phyloP scores from a whole-genome alignment of 2,113 vertebrate species.

The Colistium nudipinnis region DNA sequence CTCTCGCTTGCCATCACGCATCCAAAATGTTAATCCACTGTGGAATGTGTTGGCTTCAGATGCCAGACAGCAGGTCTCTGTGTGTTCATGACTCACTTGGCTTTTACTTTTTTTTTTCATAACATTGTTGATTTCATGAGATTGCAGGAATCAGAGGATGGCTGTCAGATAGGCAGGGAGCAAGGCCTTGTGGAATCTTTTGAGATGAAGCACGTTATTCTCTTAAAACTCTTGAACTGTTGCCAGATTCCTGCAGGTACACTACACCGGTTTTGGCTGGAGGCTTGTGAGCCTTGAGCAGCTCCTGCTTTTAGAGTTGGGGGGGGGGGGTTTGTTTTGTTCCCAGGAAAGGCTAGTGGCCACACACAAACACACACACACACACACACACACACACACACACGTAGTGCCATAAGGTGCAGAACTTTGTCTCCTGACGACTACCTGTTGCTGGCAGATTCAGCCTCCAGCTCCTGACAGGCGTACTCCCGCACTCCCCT shows the following conservation, averaged over 20 bases:
- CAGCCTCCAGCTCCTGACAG: conserved; percentile 39
- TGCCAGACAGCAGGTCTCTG: conserved; percentile 41
- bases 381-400: conserved; percentile 22
- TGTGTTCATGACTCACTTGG: conserved; percentile 50
- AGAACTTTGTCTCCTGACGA: conserved; percentile 71
- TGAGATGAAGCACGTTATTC: conserved; percentile 26
- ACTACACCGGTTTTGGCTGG: conserved; percentile 17
- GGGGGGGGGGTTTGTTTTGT: conserved; percentile 58
- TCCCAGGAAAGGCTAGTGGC: conserved; percentile 45
- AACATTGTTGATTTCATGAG: conserved; percentile 55
- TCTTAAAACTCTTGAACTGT: conserved; percentile 19
- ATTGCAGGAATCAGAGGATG: not conserved
- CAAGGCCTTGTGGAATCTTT: conserved; percentile 11
- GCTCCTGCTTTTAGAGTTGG: conserved; percentile 30
- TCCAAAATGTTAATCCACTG: conserved; percentile 63
- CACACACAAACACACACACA: conserved; percentile 21
- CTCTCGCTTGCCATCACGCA: conserved; percentile 51
- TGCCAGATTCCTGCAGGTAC: conserved; percentile 32
- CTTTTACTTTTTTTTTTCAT: conserved; percentile 54
- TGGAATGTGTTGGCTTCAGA: conserved; percentile 63
- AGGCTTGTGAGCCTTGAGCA: conserved; percentile 57
- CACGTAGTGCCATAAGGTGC: conserved; percentile 16
- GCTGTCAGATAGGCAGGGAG: not conserved
- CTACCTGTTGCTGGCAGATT: conserved; percentile 83
- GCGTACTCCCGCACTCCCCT: conserved; percentile 35